phyloP scores from a whole-genome alignment of 2,888 invertebrate genomes.

The Trilocha varians region DNA sequence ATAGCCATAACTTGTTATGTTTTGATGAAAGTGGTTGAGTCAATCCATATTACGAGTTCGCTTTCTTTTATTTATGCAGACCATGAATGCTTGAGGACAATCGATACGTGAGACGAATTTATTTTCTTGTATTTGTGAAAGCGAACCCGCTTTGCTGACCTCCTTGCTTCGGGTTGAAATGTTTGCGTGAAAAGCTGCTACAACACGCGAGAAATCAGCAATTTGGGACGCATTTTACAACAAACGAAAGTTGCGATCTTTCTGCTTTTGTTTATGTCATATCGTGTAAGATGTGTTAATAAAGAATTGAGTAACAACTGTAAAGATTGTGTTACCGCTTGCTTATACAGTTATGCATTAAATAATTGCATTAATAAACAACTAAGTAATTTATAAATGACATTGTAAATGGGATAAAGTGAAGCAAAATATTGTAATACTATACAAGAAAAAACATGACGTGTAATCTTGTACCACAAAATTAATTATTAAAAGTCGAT shows the following conservation, averaged over 20 bases:
- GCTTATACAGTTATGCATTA: too few species aligned
- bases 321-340: neutral
- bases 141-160: slow-evolving; percentile 66
- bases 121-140: slow-evolving; percentile 72
- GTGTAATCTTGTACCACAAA: too few species aligned
- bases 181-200: slow-evolving; percentile 58
- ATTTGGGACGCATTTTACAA: slow-evolving; percentile 56
- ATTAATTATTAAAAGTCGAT: too few species aligned
- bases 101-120: slow-evolving; percentile 73
- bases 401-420: too few species aligned
- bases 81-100: slow-evolving; percentile 64
- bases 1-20: neutral
- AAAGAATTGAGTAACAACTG: neutral
- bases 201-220: slow-evolving; percentile 49
- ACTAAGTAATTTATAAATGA: too few species aligned
- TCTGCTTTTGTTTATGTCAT: slow-evolving; percentile 15
- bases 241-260: slow-evolving; percentile 32
- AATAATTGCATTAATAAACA: too few species aligned
- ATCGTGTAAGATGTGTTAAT: slow-evolving; percentile 5
- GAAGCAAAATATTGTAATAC: slow-evolving; percentile 1
- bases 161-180: slow-evolving; percentile 56
- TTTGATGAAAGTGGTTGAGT: slow-evolving; percentile 50
- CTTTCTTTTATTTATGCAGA: slow-evolving; percentile 70
- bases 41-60: slow-evolving; percentile 55
- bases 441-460: neutral